These are phyloP conservation scores for Lamproptera curius DNA, from an alignment of 2,888 invertebrate species.

Conservation along the genomic window DNA sequence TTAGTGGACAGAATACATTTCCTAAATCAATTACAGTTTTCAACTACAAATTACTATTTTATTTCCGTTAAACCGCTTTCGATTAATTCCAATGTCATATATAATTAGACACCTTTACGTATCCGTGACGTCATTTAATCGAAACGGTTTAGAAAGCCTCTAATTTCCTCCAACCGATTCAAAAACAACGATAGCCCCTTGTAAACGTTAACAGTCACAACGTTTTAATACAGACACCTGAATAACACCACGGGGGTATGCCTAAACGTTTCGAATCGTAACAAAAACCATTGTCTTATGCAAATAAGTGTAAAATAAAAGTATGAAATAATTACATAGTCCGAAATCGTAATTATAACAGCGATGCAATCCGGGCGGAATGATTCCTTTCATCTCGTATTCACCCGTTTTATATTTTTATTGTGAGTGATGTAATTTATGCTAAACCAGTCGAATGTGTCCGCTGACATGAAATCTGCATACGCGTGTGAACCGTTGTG, in stretches of 20 bases:
- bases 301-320: constrained; percentile 32
- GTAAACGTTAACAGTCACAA: not conserved
- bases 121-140: not conserved
- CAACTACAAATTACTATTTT: too few relatives aligned
- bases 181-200: not conserved
- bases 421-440: constrained; percentile 57
- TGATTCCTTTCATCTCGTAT: constrained; percentile 36
- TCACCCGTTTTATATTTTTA: constrained; percentile 50
- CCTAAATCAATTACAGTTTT: too few relatives aligned
- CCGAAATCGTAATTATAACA: constrained; percentile 47
- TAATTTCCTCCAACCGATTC: not conserved
- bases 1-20: too few relatives aligned
- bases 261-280: constrained; percentile 27
- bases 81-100: too few relatives aligned
- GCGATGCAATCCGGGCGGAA: constrained; percentile 53
- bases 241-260: constrained; percentile 10
- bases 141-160: not conserved
- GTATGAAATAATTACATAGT: constrained; percentile 34
- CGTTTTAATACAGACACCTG: constrained; percentile 9
- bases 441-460: constrained; percentile 41
- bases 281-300: constrained; percentile 36
- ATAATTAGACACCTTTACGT: too few relatives aligned
- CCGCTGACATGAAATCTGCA: constrained; percentile 39
- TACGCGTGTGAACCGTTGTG: constrained; percentile 30
- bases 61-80: too few relatives aligned